Conservation (phyloP, 1,140 invertebrate genomes). For the Drosophila rufa region DNA sequence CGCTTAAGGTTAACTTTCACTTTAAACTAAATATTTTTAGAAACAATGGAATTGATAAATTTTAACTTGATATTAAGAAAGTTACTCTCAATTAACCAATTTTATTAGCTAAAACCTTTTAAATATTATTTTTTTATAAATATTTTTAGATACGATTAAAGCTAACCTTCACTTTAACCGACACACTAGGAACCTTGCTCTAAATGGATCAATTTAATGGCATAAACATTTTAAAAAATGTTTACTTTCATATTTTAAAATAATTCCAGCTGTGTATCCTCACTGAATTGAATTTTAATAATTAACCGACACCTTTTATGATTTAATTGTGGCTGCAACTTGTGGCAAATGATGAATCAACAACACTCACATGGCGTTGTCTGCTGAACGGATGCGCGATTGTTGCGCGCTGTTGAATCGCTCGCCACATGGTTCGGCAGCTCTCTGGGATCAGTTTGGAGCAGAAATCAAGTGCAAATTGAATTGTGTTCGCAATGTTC, state of each 20-base stretch:
- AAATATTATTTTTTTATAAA: too few species aligned
- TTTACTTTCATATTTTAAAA: background rate
- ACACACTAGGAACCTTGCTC: background rate
- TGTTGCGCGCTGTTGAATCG: conserved; percentile 55
- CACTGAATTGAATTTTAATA: background rate
- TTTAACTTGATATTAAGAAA: too few species aligned
- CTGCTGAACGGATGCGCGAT: conserved; percentile 64
- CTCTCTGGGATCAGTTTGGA: conserved; percentile 14
- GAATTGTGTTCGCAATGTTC: background rate
- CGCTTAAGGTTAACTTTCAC: background rate
- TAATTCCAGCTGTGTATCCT: background rate
- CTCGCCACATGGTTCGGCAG: conserved; percentile 54
- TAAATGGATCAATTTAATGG: too few species aligned
- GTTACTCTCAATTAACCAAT: too few species aligned
- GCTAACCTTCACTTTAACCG: too few species aligned
- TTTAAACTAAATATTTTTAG: background rate
- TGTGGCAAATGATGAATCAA: conserved; percentile 15
- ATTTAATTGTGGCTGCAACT: conserved; percentile 4
- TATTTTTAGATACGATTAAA: too few species aligned
- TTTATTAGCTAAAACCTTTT: too few species aligned
- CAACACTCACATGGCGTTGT: conserved; percentile 72
- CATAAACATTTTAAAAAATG: too few species aligned
- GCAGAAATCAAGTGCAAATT: conserved; percentile 31
- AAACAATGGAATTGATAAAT: too few species aligned
- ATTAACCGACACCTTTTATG: background rate